These are phyloP conservation scores for Microhierax caerulescens DNA, from an alignment of 2,797 vertebrate genomes.

Conservation along the genomic window DNA sequence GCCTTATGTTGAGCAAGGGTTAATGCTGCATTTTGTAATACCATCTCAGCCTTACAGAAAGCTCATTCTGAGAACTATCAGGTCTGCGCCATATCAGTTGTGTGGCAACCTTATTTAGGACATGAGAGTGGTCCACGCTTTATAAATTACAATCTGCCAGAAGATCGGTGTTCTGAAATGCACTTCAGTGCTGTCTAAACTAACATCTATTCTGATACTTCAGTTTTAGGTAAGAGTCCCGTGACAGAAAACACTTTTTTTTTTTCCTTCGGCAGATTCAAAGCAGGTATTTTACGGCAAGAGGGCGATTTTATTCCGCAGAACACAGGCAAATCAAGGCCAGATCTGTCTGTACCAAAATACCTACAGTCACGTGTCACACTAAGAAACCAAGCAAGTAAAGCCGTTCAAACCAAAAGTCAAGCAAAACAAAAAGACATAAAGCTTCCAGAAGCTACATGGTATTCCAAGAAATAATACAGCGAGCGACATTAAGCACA, in stretches of 20 bases:
- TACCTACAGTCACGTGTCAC: fast-evolving
- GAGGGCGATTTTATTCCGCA: not conserved
- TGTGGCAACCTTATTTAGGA: not conserved
- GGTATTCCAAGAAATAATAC: not conserved
- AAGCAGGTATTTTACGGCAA: not conserved
- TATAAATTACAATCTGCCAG: not conserved
- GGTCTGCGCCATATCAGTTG: not conserved
- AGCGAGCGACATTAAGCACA: not conserved
- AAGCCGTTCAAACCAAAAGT: not conserved
- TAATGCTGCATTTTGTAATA: not conserved
- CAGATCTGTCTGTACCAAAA: not conserved
- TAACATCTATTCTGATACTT: not conserved
- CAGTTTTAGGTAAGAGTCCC: not conserved
- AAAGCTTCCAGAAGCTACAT: not conserved
- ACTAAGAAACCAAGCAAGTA: not conserved
- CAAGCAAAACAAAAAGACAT: not conserved
- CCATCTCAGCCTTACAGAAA: not conserved
- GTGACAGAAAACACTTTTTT: not conserved
- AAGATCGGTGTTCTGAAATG: not conserved
- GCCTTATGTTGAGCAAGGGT: not conserved
- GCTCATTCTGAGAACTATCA: not conserved
- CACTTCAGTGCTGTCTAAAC: not conserved
- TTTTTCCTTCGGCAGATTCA: not conserved
- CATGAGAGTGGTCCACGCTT: not conserved
- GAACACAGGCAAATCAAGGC: not conserved